These are phyloP conservation scores for Neoseiulus cucumeris DNA, from an alignment of 1,140 invertebrate species.

Conservation along the genomic window DNA sequence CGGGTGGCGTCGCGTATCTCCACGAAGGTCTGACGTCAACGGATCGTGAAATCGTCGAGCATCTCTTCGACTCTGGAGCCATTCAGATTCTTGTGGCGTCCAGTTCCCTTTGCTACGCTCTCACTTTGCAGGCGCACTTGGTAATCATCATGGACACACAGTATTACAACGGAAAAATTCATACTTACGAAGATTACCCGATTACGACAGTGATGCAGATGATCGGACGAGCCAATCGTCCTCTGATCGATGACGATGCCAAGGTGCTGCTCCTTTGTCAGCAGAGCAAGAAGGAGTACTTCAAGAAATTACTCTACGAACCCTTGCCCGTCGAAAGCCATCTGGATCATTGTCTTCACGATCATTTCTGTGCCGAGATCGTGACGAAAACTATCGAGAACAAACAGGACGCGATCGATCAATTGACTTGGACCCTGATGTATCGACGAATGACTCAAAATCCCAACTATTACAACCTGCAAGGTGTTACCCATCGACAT, in stretches of 20 bases:
- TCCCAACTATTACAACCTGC: slow-evolving; percentile 97
- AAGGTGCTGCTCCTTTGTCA: slow-evolving; percentile 72
- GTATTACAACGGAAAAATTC: slow-evolving; percentile 77
- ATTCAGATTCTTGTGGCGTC: slow-evolving; percentile 81
- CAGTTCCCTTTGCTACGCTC: slow-evolving; percentile 70
- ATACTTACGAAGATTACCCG: slow-evolving; percentile 86
- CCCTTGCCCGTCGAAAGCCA: slow-evolving; percentile 93
- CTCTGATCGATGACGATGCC: slow-evolving; percentile 71
- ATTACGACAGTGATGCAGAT: slow-evolving; percentile 94
- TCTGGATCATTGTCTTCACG: slow-evolving; percentile 86
- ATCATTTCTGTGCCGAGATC: slow-evolving; percentile 99
- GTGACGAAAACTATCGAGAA: slow-evolving; percentile 99
- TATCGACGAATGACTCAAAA: slow-evolving; percentile 93
- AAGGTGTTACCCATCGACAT: slow-evolving; percentile 78
- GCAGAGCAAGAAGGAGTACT: slow-evolving; percentile 93
- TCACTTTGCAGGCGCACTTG: slow-evolving; percentile 68
- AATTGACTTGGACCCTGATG: slow-evolving; percentile 96
- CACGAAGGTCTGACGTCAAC: slow-evolving; percentile 71
- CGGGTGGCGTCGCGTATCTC: slow-evolving; percentile 86
- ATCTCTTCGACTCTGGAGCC: slow-evolving; percentile 75
- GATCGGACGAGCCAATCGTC: slow-evolving; percentile 76
- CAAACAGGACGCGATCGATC: slow-evolving; percentile 98
- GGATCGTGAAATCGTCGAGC: slow-evolving; percentile 72
- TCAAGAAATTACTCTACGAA: slow-evolving; percentile 95
- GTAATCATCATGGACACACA: slow-evolving; percentile 96